Conservation (phyloP, 2,888 invertebrate genomes). For the Nephrotoma flavescens region DNA sequence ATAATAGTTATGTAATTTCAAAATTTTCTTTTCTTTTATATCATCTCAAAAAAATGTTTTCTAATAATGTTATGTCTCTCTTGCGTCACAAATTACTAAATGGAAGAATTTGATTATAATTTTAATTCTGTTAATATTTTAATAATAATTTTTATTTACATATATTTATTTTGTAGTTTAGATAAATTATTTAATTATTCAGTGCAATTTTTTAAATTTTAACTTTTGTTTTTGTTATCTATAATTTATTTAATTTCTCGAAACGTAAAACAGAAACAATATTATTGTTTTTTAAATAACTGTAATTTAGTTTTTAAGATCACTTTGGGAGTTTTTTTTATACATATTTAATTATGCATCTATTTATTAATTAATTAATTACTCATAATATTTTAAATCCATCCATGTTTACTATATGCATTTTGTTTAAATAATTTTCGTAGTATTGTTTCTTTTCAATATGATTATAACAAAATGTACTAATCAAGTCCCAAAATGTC, state of each 20-base stretch:
- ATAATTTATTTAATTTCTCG: background rate
- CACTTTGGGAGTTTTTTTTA: background rate
- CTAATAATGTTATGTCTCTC: background rate
- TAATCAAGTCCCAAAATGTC: background rate
- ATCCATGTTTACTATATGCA: background rate
- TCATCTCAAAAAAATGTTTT: background rate
- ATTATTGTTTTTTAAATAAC: background rate
- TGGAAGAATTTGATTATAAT: conserved; percentile 2
- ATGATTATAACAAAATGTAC: background rate
- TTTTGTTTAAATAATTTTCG: background rate
- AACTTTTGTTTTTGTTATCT: background rate
- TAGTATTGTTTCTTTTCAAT: background rate
- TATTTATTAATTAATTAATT: background rate
- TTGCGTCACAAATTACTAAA: background rate
- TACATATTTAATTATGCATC: background rate
- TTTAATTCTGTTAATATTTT: background rate
- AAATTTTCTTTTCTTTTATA: background rate
- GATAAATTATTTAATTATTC: background rate
- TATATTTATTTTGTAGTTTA: background rate
- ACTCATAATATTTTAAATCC: background rate
- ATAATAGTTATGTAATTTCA: background rate
- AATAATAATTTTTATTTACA: background rate
- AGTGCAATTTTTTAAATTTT: background rate
- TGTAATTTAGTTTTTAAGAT: background rate
- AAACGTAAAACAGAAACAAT: background rate